Evolutionary conservation across 2,113 vertebrate species (phyloP).

Genomic region (Calonectris borealis): DNA sequence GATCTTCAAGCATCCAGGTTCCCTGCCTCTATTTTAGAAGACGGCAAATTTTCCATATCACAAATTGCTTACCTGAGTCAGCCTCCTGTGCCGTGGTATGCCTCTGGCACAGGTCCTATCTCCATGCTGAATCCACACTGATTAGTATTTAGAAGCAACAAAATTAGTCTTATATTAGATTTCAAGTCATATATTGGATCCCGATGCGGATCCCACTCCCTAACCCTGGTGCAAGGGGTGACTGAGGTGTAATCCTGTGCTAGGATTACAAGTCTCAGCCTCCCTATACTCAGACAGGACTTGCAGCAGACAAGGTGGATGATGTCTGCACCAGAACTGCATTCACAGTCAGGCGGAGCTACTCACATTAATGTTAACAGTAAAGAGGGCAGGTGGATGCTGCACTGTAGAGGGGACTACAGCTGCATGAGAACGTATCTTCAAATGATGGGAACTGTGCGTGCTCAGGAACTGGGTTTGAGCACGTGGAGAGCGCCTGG

Average conservation of each 20-base stretch:
- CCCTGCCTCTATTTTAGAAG: background rate
- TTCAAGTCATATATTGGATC: background rate
- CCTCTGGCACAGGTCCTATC: background rate
- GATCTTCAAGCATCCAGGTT: background rate
- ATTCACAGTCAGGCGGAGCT: background rate
- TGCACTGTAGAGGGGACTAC: background rate
- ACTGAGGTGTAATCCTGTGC: background rate
- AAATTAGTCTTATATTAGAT: background rate
- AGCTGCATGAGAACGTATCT: background rate
- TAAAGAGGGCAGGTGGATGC: background rate
- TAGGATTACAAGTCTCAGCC: background rate
- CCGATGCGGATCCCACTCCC: background rate
- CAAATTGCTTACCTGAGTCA: background rate
- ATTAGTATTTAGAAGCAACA: background rate
- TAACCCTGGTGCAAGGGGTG: background rate
- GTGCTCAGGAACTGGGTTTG: background rate
- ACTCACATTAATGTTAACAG: background rate
- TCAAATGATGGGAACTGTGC: background rate
- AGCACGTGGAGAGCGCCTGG: background rate
- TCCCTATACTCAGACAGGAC: background rate
- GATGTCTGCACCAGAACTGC: background rate
- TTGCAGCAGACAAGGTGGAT: background rate
- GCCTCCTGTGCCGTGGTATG: background rate
- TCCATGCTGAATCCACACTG: background rate
- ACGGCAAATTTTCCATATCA: background rate